phyloP scores from a whole-genome alignment of 2,113 vertebrate genomes.

The Rhea pennata region DNA sequence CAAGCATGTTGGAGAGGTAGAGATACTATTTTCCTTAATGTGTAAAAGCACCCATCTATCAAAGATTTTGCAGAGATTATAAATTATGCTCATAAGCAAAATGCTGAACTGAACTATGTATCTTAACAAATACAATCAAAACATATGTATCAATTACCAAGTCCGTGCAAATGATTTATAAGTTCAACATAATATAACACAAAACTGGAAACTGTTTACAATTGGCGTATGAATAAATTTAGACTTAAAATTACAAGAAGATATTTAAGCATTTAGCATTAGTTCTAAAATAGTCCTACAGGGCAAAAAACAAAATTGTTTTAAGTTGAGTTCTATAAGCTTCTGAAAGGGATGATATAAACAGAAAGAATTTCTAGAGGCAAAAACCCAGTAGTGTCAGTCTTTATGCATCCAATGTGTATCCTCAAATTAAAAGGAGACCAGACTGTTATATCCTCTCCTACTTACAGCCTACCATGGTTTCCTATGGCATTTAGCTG shows the following conservation, averaged over 20 bases:
- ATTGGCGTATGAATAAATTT: not conserved
- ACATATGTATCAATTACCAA: not conserved
- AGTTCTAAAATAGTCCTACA: not conserved
- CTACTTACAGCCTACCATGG: not conserved
- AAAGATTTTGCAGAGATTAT: fast-evolving
- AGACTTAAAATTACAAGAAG: not conserved
- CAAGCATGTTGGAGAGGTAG: not conserved
- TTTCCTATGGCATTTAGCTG: not conserved
- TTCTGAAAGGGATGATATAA: not conserved
- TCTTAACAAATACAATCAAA: not conserved
- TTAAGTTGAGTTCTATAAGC: not conserved
- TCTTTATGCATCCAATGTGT: not conserved
- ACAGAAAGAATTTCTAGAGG: not conserved
- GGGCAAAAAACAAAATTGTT: not conserved
- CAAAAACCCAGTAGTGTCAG: not conserved
- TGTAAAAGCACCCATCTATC: not conserved
- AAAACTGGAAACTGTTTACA: not conserved
- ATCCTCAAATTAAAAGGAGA: slow-evolving; percentile 20
- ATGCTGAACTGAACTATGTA: not conserved
- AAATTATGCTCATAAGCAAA: not conserved
- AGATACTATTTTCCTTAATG: not conserved
- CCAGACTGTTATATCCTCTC: not conserved
- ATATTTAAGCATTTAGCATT: not conserved
- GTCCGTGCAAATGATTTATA: not conserved
- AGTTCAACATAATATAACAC: not conserved